A percentile compares a stretch with the other conserved stretches of the same genome.
These are phyloP conservation scores for Capromys pilorides DNA, from an alignment of 2,797 vertebrate species.

Conservation along the genomic window DNA sequence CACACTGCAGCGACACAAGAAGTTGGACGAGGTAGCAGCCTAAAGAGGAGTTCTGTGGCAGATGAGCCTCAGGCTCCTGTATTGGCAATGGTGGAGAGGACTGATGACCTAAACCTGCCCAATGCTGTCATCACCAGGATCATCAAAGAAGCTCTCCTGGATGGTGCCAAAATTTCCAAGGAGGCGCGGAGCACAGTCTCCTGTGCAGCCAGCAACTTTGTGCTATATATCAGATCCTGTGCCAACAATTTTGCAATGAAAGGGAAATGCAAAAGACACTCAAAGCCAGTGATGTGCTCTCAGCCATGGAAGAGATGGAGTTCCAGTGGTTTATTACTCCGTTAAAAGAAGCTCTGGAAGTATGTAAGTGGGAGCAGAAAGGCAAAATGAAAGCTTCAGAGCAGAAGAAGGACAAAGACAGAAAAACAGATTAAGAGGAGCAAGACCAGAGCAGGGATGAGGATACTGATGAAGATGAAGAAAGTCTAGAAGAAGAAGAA, in stretches of 20 bases:
- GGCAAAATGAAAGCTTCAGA: slow-evolving; percentile 95
- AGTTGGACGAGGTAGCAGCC: slow-evolving; percentile 49
- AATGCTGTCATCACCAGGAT: slow-evolving; percentile 98
- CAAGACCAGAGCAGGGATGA: slow-evolving; percentile 93
- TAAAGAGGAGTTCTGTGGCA: neutral
- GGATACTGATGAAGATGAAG: slow-evolving; percentile 92
- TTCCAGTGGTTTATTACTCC: too few relatives aligned
- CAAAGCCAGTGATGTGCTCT: slow-evolving; percentile 92
- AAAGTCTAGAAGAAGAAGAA: slow-evolving; percentile 91
- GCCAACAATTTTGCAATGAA: slow-evolving; percentile 99
- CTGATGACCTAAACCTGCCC: slow-evolving; percentile 96
- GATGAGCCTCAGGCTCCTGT: neutral
- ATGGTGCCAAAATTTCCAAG: slow-evolving; percentile 97
- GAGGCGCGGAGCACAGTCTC: slow-evolving; percentile 97
- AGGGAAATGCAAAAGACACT: slow-evolving; percentile 97
- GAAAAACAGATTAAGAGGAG: slow-evolving; percentile 90
- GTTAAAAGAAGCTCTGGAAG: slow-evolving; percentile 94
- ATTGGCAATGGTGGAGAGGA: slow-evolving; percentile 93
- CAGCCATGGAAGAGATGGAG: too few relatives aligned
- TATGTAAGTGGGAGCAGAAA: slow-evolving; percentile 95
- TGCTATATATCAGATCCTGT: slow-evolving; percentile 97
- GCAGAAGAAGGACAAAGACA: slow-evolving; percentile 94
- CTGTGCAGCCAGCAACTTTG: slow-evolving; percentile 97
- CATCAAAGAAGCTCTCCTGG: slow-evolving; percentile 98
- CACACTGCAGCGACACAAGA: slow-evolving; percentile 75